A percentile compares a stretch with the other conserved stretches of the same genome.
These are phyloP conservation scores for Drosophila parabipectinata DNA, from an alignment of 1,140 invertebrate species.

Conservation along the genomic window DNA sequence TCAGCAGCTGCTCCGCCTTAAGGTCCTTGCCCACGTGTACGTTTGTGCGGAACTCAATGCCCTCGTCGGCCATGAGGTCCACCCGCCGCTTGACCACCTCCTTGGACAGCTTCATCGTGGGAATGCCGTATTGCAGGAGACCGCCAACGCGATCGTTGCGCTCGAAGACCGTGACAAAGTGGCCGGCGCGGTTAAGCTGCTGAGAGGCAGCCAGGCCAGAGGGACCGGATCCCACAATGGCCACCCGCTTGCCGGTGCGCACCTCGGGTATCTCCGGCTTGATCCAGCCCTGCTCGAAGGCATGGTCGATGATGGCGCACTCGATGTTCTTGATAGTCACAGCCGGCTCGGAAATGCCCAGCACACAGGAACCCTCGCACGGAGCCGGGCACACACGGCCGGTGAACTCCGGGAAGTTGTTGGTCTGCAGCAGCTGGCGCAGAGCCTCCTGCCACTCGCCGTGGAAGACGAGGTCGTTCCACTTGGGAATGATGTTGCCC, in stretches of 20 bases:
- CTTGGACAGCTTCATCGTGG: slow-evolving; percentile 98
- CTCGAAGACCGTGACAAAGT: slow-evolving; percentile 97
- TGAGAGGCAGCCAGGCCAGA: slow-evolving; percentile 98
- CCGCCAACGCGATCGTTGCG: slow-evolving; percentile 98
- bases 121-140: slow-evolving; percentile 98
- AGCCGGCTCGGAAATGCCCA: slow-evolving; percentile 97
- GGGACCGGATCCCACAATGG: slow-evolving; percentile 98
- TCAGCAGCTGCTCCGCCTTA: slow-evolving; percentile 88
- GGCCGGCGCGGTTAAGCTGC: slow-evolving; percentile 96
- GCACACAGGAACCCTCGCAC: slow-evolving; percentile 98
- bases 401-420: slow-evolving; percentile 99
- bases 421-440: slow-evolving; percentile 97
- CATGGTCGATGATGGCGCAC: slow-evolving; percentile 99
- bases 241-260: slow-evolving; percentile 94
- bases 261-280: slow-evolving; percentile 86
- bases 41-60: slow-evolving; percentile 95
- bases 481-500: slow-evolving; percentile 99
- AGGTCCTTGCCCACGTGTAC: slow-evolving; percentile 97
- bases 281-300: slow-evolving; percentile 98
- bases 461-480: slow-evolving; percentile 98
- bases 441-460: slow-evolving; percentile 99
- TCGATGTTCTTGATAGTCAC: slow-evolving; percentile 99
- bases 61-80: slow-evolving; percentile 94
- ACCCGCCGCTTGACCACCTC: slow-evolving; percentile 95
- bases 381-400: slow-evolving; percentile 99